Evolutionary conservation across 1,140 invertebrate species (phyloP), one percentile per base, ranked within the genome.

Genomic region (Calephelis virginiensis): DNA sequence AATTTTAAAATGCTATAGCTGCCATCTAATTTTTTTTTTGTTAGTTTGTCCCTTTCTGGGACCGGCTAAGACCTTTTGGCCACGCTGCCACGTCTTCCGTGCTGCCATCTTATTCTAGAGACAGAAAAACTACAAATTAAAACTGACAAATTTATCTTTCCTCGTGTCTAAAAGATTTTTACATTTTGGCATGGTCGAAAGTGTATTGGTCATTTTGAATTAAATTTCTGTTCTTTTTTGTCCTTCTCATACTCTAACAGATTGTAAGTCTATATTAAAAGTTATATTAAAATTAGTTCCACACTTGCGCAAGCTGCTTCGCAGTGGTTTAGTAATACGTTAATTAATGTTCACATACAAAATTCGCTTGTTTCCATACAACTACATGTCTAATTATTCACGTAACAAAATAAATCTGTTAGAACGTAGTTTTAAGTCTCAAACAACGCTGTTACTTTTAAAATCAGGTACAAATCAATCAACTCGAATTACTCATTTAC

Each of bases 401-500:
- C 71, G 71, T 80, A 85, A 86, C 82, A 90, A 84, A 89, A 85
- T 84, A 85, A 82, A 82, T 83, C 77, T 88, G 77, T 79, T 77
- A 82, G 78, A 84, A 87, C 80, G 73, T 82, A 87, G 82, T 82
- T 86, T 83, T 85, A 89, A 89, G 80, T 86, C 81, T 82, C 82
- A 78, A 83, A 83, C 78, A 86, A 86, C 76, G 72, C 76, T 69
- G 77, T 80, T 82, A 78, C 70, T 76, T 77, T 81, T 73, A 85
- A 90, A 87, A 89, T 90, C 88, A 90, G 88, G 88, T 90, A 90
- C 88, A 88, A 89, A 90, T 86, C 74, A 89, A 86, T 78, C 75
- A 43, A 43, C 6, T 43, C 7, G 40, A 43, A 43, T 8, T 43
- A 43, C 40, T 43, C 40, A 43, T 43, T 43, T 9, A 43, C 8